A percentile compares a stretch with the other conserved stretches of the same genome.
phyloP scores from a whole-genome alignment of 1,140 invertebrate species.

The Steinernema khuongi region DNA sequence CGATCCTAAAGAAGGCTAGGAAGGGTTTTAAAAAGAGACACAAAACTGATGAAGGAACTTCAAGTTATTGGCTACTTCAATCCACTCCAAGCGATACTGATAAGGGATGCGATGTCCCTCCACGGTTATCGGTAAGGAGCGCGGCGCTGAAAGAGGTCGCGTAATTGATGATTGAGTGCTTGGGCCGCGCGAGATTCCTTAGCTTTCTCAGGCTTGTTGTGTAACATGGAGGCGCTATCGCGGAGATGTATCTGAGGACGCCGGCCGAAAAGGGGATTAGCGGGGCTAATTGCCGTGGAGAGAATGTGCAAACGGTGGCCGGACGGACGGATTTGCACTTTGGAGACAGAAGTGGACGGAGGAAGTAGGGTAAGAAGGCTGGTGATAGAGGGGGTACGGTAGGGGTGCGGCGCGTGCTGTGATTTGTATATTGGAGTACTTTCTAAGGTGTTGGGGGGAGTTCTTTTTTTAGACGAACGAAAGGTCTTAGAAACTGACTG shows the following conservation, averaged over 20 bases:
- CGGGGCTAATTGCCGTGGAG: background rate
- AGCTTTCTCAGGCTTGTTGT: slow-evolving; percentile 6
- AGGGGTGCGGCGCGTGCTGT: too few relatives aligned
- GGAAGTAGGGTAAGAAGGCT: too few relatives aligned
- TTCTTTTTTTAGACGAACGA: background rate
- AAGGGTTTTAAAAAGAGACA: too few relatives aligned
- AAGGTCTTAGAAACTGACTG: background rate
- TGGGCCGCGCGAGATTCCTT: background rate
- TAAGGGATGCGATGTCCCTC: too few relatives aligned
- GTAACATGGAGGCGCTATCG: slow-evolving; percentile 8
- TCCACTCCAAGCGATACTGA: too few relatives aligned
- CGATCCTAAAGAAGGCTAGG: too few relatives aligned
- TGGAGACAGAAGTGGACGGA: background rate
- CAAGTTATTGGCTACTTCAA: too few relatives aligned
- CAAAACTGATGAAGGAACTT: too few relatives aligned
- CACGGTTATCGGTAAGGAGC: too few relatives aligned
- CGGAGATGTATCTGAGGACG: background rate
- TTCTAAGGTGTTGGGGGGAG: background rate
- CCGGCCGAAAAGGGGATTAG: background rate
- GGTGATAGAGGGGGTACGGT: too few relatives aligned
- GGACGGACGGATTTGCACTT: background rate
- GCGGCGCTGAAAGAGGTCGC: background rate
- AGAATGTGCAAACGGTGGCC: background rate
- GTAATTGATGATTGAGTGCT: slow-evolving; percentile 5
- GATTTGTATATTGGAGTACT: background rate